phyloP scores from a whole-genome alignment of 2,888 invertebrate genomes.

The Nipponacmea schrenckii region DNA sequence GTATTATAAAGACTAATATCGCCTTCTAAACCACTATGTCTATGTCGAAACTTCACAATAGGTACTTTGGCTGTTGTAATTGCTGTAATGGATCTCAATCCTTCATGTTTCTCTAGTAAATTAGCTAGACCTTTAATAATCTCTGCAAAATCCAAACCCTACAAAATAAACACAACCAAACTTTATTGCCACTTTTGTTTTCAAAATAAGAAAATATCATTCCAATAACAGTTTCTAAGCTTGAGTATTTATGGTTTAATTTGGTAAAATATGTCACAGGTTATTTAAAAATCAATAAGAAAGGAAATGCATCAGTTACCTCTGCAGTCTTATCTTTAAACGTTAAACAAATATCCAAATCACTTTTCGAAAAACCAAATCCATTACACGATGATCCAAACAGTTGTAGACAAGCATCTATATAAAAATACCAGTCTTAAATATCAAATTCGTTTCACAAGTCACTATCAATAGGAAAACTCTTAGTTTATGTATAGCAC shows the following conservation, averaged over 20 bases:
- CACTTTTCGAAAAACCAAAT: constrained; percentile 72
- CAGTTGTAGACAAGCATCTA: constrained; percentile 69
- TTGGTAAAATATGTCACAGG: no score
- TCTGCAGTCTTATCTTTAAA: constrained; percentile 67
- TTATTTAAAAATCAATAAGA: no score
- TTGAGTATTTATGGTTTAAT: no score
- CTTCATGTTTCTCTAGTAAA: constrained; percentile 61
- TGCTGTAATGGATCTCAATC: constrained; percentile 68
- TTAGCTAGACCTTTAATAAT: constrained; percentile 67
- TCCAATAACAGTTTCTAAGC: no score
- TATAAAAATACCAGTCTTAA: constrained; percentile 33
- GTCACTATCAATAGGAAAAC: no score
- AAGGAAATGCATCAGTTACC: no score
- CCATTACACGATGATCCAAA: constrained; percentile 75
- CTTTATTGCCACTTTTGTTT: background rate
- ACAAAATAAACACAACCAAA: constrained; percentile 17
- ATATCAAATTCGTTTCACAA: no score
- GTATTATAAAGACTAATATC: constrained; percentile 75
- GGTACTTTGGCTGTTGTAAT: constrained; percentile 75
- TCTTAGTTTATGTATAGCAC: no score
- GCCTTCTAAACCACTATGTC: constrained; percentile 69
- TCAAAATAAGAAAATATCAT: background rate
- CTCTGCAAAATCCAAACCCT: constrained; percentile 64
- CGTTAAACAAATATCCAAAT: constrained; percentile 74
- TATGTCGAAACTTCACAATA: constrained; percentile 73